Conservation (phyloP, 2,888 invertebrate genomes). For the Macrosiphum euphorbiae region DNA sequence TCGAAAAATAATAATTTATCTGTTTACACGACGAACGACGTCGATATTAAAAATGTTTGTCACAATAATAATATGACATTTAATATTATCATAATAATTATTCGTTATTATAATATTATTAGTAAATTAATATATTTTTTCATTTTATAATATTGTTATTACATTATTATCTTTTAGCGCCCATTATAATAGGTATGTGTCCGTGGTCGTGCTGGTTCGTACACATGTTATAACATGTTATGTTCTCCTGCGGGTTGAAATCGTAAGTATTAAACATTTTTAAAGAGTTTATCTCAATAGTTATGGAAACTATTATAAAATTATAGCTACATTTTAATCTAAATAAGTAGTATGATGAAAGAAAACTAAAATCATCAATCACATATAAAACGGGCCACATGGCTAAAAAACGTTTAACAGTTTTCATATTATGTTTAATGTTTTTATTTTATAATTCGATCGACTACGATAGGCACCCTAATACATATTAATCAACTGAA, state of each 20-base stretch:
- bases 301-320: background rate
- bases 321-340: background rate
- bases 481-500: background rate
- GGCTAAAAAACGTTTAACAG: too few relatives aligned
- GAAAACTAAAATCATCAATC: background rate
- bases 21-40: background rate
- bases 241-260: background rate
- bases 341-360: background rate
- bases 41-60: background rate
- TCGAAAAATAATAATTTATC: background rate
- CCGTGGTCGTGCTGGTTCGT: background rate
- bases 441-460: background rate
- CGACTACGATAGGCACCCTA: background rate
- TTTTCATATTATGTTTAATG: background rate
- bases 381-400: background rate
- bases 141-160: background rate
- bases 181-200: background rate
- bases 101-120: background rate
- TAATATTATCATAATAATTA: background rate
- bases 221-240: background rate
- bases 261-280: background rate
- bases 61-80: background rate
- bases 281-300: background rate
- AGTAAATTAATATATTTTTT: background rate
- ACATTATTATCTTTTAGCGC: background rate